A percentile compares a stretch with the other conserved stretches of the same genome.
These are phyloP conservation scores for Solen grandis DNA, from an alignment of 1,140 invertebrate genomes.

Conservation along the genomic window DNA sequence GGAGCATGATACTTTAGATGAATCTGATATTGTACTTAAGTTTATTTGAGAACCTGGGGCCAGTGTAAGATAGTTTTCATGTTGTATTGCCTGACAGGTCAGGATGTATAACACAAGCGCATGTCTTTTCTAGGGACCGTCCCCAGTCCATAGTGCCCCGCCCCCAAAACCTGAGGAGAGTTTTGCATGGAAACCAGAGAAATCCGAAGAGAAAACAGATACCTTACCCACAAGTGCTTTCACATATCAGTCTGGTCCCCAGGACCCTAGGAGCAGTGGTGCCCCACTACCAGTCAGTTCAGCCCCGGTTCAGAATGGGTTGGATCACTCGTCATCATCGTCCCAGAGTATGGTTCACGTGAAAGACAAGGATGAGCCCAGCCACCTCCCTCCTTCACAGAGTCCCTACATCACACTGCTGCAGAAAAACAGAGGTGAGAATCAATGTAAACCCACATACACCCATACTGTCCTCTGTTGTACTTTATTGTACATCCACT, in stretches of 20 bases:
- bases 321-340: conserved; percentile 8
- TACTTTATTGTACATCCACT: not conserved
- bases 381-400: conserved; percentile 88
- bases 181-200: conserved; percentile 55
- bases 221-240: conserved; percentile 33
- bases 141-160: not conserved
- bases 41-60: too few species aligned
- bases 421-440: conserved; percentile 92
- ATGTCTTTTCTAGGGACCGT: too few species aligned
- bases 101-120: too few species aligned
- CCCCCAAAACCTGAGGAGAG: conserved; percentile 53
- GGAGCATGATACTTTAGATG: too few species aligned
- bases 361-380: conserved; percentile 63
- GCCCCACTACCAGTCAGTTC: not conserved
- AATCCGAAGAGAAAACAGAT: not conserved
- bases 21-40: too few species aligned
- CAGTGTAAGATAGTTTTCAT: too few species aligned
- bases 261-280: not conserved
- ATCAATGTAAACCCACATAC: not conserved
- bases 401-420: conserved; percentile 93
- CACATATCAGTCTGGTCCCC: conserved; percentile 4
- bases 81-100: too few species aligned
- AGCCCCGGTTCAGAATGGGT: not conserved
- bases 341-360: conserved; percentile 48
- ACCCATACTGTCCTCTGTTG: not conserved